phyloP scores from a whole-genome alignment of 2,797 vertebrate species.

The Danio tinwini region DNA sequence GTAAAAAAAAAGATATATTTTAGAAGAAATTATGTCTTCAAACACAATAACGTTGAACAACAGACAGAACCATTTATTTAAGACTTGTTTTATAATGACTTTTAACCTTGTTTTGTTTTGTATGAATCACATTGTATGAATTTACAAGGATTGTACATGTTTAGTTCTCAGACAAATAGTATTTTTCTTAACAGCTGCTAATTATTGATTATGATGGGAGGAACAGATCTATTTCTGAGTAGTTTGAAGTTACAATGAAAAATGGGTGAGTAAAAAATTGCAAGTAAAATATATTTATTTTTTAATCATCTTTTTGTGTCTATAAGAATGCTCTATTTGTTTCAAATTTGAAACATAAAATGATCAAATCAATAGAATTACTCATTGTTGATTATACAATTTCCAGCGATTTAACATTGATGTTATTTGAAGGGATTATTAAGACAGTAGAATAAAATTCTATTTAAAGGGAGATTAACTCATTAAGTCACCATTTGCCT shows the following conservation, averaged over 20 bases:
- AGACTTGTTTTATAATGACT: not conserved
- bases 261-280: not conserved
- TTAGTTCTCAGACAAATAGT: not conserved
- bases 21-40: too few relatives aligned
- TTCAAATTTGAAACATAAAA: not conserved
- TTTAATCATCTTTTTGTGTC: conserved; percentile 5
- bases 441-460: not conserved
- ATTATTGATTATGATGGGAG: not conserved
- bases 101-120: not conserved
- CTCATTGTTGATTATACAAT: not conserved
- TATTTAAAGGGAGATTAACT: not conserved
- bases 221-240: not conserved
- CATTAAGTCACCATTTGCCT: conserved; percentile 26
- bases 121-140: not conserved
- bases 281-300: not conserved
- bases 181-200: not conserved
- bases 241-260: not conserved
- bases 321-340: not conserved
- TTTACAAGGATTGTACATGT: not conserved
- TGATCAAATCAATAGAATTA: not conserved
- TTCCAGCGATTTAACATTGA: not conserved
- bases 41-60: too few relatives aligned
- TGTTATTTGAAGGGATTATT: not conserved
- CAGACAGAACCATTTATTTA: too few relatives aligned
- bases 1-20: too few relatives aligned